phyloP scores from a whole-genome alignment of 1,140 invertebrate genomes.

The Neuroterus valhalla region DNA sequence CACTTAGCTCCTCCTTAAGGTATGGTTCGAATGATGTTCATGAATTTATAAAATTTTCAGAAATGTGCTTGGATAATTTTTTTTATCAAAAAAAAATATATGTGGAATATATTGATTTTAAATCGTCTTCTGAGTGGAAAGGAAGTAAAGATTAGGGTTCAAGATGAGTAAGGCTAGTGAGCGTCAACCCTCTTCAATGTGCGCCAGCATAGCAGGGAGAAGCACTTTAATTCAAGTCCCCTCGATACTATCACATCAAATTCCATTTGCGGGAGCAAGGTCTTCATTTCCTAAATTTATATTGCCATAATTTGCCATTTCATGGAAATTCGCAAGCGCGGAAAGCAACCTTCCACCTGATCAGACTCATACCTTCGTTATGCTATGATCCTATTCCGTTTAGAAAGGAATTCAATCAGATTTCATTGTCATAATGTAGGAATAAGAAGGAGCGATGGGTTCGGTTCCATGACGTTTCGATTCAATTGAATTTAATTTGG shows the following conservation, averaged over 20 bases:
- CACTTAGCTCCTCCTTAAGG: too few species aligned
- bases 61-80: too few species aligned
- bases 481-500: background rate
- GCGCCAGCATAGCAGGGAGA: conserved; percentile 15
- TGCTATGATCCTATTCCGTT: too few species aligned
- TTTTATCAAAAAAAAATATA: too few species aligned
- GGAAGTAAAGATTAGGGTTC: too few species aligned
- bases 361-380: too few species aligned
- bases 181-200: conserved; percentile 26
- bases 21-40: too few species aligned
- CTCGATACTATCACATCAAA: conserved; percentile 42
- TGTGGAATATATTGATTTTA: too few species aligned
- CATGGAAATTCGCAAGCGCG: background rate
- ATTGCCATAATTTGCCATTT: conserved; percentile 33
- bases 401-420: too few species aligned
- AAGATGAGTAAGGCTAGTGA: background rate
- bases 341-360: too few species aligned
- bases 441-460: background rate
- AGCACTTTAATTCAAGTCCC: conserved; percentile 65
- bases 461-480: background rate
- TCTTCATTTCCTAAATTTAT: conserved; percentile 35
- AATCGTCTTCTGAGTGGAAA: too few species aligned
- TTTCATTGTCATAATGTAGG: background rate
- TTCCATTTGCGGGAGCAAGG: conserved; percentile 42
- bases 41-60: too few species aligned